Conservation (phyloP, 1,140 invertebrate species). For the Fopius arisanus region DNA sequence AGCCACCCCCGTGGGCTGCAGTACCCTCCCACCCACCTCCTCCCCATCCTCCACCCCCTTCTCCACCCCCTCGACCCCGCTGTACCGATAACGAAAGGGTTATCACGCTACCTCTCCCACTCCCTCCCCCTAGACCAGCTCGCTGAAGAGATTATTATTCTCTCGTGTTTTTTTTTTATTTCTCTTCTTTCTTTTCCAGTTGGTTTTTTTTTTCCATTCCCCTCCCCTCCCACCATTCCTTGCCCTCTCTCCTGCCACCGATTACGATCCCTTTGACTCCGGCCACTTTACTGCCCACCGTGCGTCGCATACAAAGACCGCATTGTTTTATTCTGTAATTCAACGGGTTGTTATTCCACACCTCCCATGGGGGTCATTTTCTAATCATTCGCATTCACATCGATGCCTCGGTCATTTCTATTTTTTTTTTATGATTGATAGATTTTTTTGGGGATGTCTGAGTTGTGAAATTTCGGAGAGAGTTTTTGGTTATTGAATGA, state of each 20-base stretch:
- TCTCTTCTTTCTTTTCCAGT: neutral
- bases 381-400: neutral
- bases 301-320: slow-evolving; percentile 40
- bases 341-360: neutral
- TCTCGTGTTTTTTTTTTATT: slow-evolving; percentile 29
- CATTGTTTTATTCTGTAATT: slow-evolving; percentile 44
- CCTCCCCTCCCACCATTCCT: neutral
- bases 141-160: slow-evolving; percentile 55
- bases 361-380: neutral
- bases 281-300: slow-evolving; percentile 52
- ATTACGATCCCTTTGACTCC: slow-evolving; percentile 57
- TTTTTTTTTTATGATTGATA: neutral
- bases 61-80: slow-evolving; percentile 39
- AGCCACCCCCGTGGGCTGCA: slow-evolving; percentile 29
- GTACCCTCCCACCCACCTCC: slow-evolving; percentile 29
- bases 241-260: slow-evolving; percentile 33
- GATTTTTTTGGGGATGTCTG: neutral
- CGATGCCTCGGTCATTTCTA: neutral
- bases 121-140: slow-evolving; percentile 25
- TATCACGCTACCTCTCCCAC: slow-evolving; percentile 55
- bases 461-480: no score
- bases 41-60: slow-evolving; percentile 30
- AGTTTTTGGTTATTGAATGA: no score
- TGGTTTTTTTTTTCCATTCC: slow-evolving; percentile 1
- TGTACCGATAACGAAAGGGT: slow-evolving; percentile 61